These are phyloP conservation scores for Orcinus orca DNA, from an alignment of 2,113 vertebrate genomes.

Conservation along the genomic window DNA sequence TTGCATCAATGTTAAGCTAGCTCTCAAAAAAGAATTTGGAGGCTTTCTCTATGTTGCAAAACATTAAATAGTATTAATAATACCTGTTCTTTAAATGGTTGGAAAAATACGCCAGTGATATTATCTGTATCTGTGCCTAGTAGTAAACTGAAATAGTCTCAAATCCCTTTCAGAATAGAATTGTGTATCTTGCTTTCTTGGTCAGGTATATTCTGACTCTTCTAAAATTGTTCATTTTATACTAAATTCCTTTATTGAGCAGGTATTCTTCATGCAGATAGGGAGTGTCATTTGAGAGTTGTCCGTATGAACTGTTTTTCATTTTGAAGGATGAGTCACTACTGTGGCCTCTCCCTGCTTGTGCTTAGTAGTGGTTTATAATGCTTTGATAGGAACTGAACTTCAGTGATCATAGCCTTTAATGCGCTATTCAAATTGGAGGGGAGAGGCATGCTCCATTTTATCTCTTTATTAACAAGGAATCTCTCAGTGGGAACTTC, in stretches of 20 bases:
- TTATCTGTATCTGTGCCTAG: not conserved
- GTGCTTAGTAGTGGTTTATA: not conserved
- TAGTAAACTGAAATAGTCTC: not conserved
- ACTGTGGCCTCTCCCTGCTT: not conserved
- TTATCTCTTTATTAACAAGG: not conserved
- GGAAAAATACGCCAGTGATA: not conserved
- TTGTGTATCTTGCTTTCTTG: not conserved
- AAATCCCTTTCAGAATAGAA: conserved; percentile 13
- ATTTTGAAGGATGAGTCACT: not conserved
- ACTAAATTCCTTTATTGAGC: not conserved
- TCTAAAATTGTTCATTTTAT: conserved; percentile 9
- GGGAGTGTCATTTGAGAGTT: not conserved
- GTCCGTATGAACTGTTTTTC: not conserved
- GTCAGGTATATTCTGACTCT: not conserved
- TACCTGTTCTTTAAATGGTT: not conserved
- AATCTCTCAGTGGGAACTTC: not conserved
- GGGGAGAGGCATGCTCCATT: not conserved
- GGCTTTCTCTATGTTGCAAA: not conserved
- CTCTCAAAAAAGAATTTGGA: not conserved
- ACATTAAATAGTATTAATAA: conserved; percentile 23
- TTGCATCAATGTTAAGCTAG: not conserved
- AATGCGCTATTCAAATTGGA: not conserved
- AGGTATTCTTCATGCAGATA: not conserved
- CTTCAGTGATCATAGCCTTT: not conserved
- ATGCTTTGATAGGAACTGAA: not conserved